Evolutionary conservation across 2,797 vertebrate species (phyloP), one percentile per base, ranked within the genome.

Genomic region (Iguana delicatissima): DNA sequence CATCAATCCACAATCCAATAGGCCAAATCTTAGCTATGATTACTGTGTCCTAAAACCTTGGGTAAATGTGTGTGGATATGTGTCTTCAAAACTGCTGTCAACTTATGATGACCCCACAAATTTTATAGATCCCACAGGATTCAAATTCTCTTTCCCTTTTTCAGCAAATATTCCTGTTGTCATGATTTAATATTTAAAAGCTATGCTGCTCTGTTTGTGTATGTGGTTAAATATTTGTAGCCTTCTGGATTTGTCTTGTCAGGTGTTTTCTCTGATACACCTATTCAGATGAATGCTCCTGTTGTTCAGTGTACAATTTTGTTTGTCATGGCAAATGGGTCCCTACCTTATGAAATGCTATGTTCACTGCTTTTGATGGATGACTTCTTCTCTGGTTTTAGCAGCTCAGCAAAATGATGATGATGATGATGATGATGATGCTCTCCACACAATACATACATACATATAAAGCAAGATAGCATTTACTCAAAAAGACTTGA

Each of bases 181-280:
- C 42, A 64, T 73, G 22, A 29, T 86, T 69, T 89, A 16, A 67
- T 81, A 69, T 59, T 91, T 90, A 29, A 79, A 79, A 88, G 85
- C 6, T 18, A 6, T 84, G 6, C 1, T 84, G 3, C 35, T 12
- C 29, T 86, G 62, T 86, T 64, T 72, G 16, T 80, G 4, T 62
- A 35, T 69, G 29, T 80, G 18, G 20, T 67, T 64, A 87, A 74
- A 67, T 84, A 20, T 85, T 46, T 88, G 9, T 46, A 46, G 77
- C 22, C 8, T 91, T 20, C 9, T 89, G 2, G 2, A 13, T n/a
- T 29, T 52, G 26, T 24, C 74, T 38, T 82, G 46, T 85, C 29
- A 82, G 64, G 80, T 83, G 73, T 90, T 93, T 88, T 87, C 74
- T 64, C 38, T 73, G 2, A 5, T 77, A 72, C 3, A 35, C 76